These are phyloP conservation scores for Trichacis sp. DNA, from an alignment of 2,888 invertebrate species.

Conservation along the genomic window DNA sequence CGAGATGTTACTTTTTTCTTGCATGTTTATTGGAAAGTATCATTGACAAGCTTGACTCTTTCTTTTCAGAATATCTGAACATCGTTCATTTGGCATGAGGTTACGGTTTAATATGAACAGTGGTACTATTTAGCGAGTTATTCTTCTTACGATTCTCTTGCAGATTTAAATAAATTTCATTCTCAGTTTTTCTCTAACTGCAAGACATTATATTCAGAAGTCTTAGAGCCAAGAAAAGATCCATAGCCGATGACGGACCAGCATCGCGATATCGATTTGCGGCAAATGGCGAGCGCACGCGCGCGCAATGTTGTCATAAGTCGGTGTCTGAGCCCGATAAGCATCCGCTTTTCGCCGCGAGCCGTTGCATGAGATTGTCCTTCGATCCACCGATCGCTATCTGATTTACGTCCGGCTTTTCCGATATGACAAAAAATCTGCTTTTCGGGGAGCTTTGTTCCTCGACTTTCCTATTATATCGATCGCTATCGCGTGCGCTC, in stretches of 20 bases:
- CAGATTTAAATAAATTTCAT: too few species aligned
- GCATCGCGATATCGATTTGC: constrained; percentile 24
- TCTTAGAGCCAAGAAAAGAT: constrained; percentile 11
- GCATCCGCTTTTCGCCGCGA: constrained; percentile 14
- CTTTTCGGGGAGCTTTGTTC: not conserved
- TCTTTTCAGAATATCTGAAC: too few species aligned
- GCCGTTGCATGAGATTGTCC: constrained; percentile 20
- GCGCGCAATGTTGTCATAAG: constrained; percentile 25
- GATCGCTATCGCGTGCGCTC: constrained; percentile 8
- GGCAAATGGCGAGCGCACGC: constrained; percentile 20
- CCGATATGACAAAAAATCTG: not conserved
- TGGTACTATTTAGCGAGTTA: too few species aligned
- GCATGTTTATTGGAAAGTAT: too few species aligned
- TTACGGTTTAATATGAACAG: too few species aligned
- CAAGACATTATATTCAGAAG: too few species aligned
- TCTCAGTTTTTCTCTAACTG: too few species aligned
- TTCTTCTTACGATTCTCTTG: too few species aligned
- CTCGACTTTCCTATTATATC: not conserved
- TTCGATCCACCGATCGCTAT: not conserved
- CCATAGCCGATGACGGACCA: constrained; percentile 13
- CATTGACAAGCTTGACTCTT: too few species aligned
- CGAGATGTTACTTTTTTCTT: too few species aligned
- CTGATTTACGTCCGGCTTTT: not conserved
- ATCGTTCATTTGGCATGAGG: too few species aligned
- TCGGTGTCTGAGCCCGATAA: constrained; percentile 10